These are phyloP conservation scores for Plebejus argus DNA, from an alignment of 2,888 invertebrate species.

Conservation along the genomic window DNA sequence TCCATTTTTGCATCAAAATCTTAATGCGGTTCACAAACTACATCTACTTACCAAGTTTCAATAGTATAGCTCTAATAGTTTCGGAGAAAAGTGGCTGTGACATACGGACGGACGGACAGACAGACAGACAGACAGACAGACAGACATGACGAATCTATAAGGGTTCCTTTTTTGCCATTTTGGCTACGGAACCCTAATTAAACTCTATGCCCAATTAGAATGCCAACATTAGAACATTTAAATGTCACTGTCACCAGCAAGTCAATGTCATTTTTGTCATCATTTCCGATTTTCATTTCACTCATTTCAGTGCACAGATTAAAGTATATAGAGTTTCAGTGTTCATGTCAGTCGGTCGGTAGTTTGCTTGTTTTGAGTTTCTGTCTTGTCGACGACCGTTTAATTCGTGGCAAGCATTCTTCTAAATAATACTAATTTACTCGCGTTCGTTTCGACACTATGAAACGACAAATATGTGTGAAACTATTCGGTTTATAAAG, in stretches of 20 bases:
- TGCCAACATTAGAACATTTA: not conserved
- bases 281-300: slow-evolving; percentile 20
- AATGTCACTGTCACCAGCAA: not conserved
- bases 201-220: not conserved
- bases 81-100: no score
- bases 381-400: slow-evolving; percentile 54
- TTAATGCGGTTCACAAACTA: no score
- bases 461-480: slow-evolving; percentile 43
- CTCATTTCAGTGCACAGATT: no score
- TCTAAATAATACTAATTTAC: slow-evolving; percentile 6
- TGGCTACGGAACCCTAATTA: no score
- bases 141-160: no score
- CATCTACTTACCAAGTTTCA: no score
- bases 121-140: no score
- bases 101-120: no score
- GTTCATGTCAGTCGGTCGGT: slow-evolving; percentile 50
- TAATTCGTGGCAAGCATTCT: slow-evolving; percentile 54
- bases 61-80: no score
- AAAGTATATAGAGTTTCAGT: no score
- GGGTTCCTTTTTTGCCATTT: no score
- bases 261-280: slow-evolving; percentile 16
- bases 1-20: no score
- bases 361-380: slow-evolving; percentile 57
- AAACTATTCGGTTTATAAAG: slow-evolving; percentile 44
- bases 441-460: slow-evolving; percentile 15